Conservation (phyloP, 2,797 vertebrate species). For the Nannoperca obscura region DNA sequence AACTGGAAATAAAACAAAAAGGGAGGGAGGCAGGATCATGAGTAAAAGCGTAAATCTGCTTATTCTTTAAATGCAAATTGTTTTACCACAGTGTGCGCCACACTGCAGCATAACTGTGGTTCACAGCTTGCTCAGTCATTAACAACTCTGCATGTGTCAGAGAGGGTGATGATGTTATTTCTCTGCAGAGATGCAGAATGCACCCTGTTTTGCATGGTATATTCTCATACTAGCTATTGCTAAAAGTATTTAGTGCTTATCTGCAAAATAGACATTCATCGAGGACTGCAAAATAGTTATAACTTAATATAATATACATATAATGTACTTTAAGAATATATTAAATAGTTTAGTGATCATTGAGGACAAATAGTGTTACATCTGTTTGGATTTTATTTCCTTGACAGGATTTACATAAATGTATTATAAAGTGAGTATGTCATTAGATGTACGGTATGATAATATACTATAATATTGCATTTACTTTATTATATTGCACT, state of each 20-base stretch:
- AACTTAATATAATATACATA: too few relatives aligned
- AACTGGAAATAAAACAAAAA: slow-evolving; percentile 16
- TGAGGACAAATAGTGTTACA: background rate
- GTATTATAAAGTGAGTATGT: background rate
- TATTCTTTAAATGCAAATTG: slow-evolving; percentile 51
- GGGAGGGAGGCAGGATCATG: slow-evolving; percentile 8
- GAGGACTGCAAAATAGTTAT: background rate
- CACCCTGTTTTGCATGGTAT: slow-evolving; percentile 15
- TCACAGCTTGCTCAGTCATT: slow-evolving; percentile 70
- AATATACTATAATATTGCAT: background rate
- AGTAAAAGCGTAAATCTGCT: slow-evolving; percentile 43
- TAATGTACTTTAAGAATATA: background rate
- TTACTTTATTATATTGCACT: background rate
- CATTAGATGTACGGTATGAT: background rate
- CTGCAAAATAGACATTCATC: background rate
- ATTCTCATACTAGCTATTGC: slow-evolving; percentile 1
- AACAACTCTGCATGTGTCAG: slow-evolving; percentile 67
- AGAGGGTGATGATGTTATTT: slow-evolving; percentile 48
- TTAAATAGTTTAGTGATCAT: background rate
- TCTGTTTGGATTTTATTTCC: background rate
- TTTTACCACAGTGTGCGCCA: slow-evolving; percentile 49
- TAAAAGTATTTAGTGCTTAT: background rate
- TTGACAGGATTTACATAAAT: background rate
- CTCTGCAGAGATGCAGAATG: slow-evolving; percentile 38
- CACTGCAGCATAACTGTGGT: slow-evolving; percentile 46